These are phyloP conservation scores for Bombus confusus DNA, from an alignment of 1,140 invertebrate genomes.

Conservation along the genomic window DNA sequence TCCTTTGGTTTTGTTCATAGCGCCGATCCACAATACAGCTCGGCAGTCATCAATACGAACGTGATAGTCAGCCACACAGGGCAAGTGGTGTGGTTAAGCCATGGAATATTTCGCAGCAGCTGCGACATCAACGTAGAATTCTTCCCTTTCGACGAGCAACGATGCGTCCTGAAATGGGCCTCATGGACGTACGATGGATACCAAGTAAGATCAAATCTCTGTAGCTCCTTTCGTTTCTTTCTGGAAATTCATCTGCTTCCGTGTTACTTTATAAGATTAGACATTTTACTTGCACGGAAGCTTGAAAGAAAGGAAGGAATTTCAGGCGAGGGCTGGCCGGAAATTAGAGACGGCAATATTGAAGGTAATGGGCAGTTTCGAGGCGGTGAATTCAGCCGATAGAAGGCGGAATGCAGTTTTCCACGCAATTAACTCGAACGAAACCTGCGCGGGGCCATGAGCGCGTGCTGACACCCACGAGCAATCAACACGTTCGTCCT, in stretches of 20 bases:
- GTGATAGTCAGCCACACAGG: slow-evolving; percentile 89
- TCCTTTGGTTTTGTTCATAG: slow-evolving; percentile 81
- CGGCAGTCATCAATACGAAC: slow-evolving; percentile 91
- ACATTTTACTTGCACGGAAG: not conserved
- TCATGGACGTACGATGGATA: slow-evolving; percentile 98
- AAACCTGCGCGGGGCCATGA: not conserved
- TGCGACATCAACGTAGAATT: slow-evolving; percentile 96
- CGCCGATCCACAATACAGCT: slow-evolving; percentile 91
- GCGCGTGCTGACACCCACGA: not conserved
- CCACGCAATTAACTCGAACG: slow-evolving; percentile 32
- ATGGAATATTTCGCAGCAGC: slow-evolving; percentile 93
- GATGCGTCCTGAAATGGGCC: slow-evolving; percentile 96
- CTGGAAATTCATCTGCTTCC: no score
- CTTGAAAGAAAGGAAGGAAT: not conserved
- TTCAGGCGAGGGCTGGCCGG: no score
- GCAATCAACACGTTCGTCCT: not conserved
- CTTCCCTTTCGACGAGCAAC: slow-evolving; percentile 97
- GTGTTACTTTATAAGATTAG: no score
- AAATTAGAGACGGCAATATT: not conserved
- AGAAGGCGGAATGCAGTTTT: slow-evolving; percentile 20
- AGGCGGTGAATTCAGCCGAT: not conserved
- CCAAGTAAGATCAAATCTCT: slow-evolving; percentile 85
- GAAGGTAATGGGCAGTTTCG: not conserved
- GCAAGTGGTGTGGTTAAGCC: slow-evolving; percentile 90
- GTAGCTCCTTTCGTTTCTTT: not conserved